Evolutionary conservation across 2,797 vertebrate genomes (phyloP).

Genomic region (Eremophila alpestris): DNA sequence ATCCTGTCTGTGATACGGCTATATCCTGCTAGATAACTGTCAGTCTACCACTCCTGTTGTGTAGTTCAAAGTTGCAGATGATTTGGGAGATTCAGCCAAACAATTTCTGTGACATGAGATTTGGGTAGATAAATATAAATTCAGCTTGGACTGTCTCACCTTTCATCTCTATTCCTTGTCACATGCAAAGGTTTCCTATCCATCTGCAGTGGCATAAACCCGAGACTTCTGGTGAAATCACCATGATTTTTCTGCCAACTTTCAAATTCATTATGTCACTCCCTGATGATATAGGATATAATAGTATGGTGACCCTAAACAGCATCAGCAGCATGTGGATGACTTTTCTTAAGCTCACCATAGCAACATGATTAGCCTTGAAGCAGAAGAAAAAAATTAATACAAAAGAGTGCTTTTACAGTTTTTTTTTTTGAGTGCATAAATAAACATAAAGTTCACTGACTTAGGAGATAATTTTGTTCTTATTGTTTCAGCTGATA

Average conservation of each 20-base stretch:
- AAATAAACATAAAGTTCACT: not conserved
- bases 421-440: not conserved
- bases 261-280: not conserved
- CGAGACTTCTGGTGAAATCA: not conserved
- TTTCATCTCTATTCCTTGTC: not conserved
- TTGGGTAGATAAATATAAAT: not conserved
- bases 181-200: not conserved
- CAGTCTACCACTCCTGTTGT: not conserved
- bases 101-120: not conserved
- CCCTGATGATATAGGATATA: not conserved
- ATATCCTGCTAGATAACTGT: not conserved
- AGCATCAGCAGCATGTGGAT: not conserved
- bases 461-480: constrained; percentile 1
- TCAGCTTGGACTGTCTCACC: not conserved
- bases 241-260: not conserved
- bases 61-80: not conserved
- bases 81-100: not conserved
- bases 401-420: not conserved
- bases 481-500: constrained; percentile 82
- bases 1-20: not conserved
- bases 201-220: not conserved
- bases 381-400: not conserved
- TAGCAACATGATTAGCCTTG: not conserved
- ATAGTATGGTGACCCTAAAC: not conserved
- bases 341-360: not conserved